phyloP scores from a whole-genome alignment of 2,797 vertebrate genomes.

The Pteropus rufus region DNA sequence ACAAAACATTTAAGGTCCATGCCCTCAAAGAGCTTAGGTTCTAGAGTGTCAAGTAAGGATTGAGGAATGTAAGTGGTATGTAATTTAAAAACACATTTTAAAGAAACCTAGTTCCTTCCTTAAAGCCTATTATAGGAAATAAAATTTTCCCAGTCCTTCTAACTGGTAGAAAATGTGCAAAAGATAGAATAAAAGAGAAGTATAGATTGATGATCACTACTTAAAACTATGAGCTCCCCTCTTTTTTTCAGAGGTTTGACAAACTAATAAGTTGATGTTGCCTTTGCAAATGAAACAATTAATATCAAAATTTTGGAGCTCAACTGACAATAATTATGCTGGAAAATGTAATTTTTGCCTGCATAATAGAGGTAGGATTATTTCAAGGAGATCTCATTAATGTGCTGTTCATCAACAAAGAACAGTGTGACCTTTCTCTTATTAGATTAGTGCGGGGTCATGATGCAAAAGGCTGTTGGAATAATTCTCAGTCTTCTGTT shows the following conservation, averaged over 20 bases:
- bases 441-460: conserved; percentile 79
- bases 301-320: conserved; percentile 71
- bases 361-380: conserved; percentile 79
- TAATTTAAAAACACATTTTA: conserved; percentile 31
- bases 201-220: not conserved
- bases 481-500: conserved; percentile 74
- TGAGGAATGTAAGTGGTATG: not conserved
- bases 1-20: not conserved
- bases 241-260: conserved; percentile 58
- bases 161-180: not conserved
- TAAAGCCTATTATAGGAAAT: not conserved
- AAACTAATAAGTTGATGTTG: conserved; percentile 66
- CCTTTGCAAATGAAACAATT: conserved; percentile 77
- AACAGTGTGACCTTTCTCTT: conserved; percentile 74
- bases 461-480: conserved; percentile 64
- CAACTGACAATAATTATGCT: conserved; percentile 79
- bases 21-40: not conserved
- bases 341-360: conserved; percentile 83
- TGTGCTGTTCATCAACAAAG: conserved; percentile 77
- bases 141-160: not conserved
- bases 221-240: conserved; percentile 26
- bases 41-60: conserved; percentile 24
- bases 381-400: conserved; percentile 81
- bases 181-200: not conserved
- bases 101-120: not conserved